Evolutionary conservation across 2,888 invertebrate species (phyloP), one percentile per base, ranked within the genome.

Genomic region (Cecidostiba fungosa): DNA sequence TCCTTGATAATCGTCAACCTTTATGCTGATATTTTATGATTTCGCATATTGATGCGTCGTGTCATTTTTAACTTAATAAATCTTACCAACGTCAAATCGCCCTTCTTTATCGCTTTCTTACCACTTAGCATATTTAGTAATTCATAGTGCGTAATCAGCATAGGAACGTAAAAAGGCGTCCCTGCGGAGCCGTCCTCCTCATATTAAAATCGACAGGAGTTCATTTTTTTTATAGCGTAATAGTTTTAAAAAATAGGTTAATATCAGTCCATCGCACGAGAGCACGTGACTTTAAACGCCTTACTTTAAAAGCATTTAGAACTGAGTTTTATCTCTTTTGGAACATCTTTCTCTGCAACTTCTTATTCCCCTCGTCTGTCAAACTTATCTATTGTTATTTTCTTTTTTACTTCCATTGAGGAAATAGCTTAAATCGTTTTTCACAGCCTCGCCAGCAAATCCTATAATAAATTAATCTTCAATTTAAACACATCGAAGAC

Each of bases 381-480:
- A 81, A 73, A 81, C 84, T 85, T 87, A 87, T 87, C 72, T 84
- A 85, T 85, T 85, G 82, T 81, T 66, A 79, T 80, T 82, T 79
- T 43, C 62, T 47, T 43, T 66, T 59, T 85, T 54, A 84, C 82
- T 87, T 79, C 83, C 77, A 78, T 54, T 32, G n/a, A 78, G 82
- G 81, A 85, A 87, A 83, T 84, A 85, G n/a, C 43, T 70, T 86
- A 70, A 76, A 83, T 86, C 83, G 69, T 69, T 87, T 59, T 84
- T 88, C 88, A 88, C 88, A 88, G 88, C 88, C 88, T 85, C 87
- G 83, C 88, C 86, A 88, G 85, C 87, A 84, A 88, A 87, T 84
- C 73, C 77, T 85, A 79, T 77, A 59, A 59, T 59, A 79, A 85
- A 76, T 84, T 76, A 84, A 84, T 78, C 78, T 81, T 86, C 73